phyloP scores from a whole-genome alignment of 1,140 invertebrate species.

The Bombus fervidus region DNA sequence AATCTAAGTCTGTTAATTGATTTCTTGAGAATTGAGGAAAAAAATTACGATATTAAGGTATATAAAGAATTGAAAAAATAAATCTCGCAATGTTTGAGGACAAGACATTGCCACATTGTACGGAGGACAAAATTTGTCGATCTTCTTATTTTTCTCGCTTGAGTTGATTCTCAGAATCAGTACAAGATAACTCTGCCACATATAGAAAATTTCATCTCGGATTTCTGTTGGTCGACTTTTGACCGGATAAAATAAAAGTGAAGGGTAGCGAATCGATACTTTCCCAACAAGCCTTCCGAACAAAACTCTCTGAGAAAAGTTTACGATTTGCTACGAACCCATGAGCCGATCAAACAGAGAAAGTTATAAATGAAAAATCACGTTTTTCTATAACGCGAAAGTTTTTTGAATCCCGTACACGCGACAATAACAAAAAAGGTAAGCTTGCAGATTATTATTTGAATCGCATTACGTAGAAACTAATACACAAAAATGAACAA shows the following conservation, averaged over 20 bases:
- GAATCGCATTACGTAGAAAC: not conserved
- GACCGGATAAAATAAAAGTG: slow-evolving; percentile 10
- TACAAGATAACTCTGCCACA: not conserved
- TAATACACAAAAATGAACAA: not conserved
- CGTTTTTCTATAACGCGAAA: not conserved
- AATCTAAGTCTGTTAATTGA: too few relatives aligned
- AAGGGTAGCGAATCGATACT: slow-evolving; percentile 9
- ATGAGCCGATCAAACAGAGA: slow-evolving; percentile 8
- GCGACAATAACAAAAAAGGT: not conserved
- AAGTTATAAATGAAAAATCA: slow-evolving; percentile 30
- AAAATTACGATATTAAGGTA: not conserved
- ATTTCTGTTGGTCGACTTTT: slow-evolving; percentile 21
- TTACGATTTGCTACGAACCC: not conserved
- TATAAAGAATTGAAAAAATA: not conserved
- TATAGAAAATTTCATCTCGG: not conserved
- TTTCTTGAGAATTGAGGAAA: too few relatives aligned
- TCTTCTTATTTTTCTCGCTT: not conserved
- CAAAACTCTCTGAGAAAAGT: not conserved
- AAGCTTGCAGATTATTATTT: not conserved
- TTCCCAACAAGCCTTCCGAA: not conserved
- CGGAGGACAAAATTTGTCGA: too few relatives aligned
- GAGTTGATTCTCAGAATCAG: not conserved
- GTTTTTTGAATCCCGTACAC: not conserved
- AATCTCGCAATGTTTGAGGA: not conserved
- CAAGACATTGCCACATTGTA: not conserved